A percentile compares a stretch with the other conserved stretches of the same genome.
Conservation (phyloP, 2,797 vertebrate species). For the Cyclopterus lumpus region DNA sequence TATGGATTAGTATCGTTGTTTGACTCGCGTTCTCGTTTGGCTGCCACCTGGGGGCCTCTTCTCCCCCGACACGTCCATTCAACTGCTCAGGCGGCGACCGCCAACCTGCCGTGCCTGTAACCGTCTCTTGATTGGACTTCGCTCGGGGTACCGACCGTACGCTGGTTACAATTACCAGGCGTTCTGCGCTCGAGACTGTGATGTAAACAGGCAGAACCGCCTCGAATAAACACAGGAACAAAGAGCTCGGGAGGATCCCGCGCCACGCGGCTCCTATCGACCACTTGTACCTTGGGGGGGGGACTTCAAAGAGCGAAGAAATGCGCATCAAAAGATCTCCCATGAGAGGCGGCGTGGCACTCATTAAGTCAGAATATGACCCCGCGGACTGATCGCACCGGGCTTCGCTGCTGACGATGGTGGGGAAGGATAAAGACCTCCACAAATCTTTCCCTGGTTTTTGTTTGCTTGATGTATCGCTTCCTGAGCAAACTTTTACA, state of each 20-base stretch:
- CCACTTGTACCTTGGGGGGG: neutral
- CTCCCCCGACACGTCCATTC: slow-evolving; percentile 15
- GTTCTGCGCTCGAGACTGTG: slow-evolving; percentile 37
- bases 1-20: neutral
- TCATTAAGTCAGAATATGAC: slow-evolving; percentile 75
- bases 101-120: slow-evolving; percentile 19
- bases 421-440: slow-evolving; percentile 15
- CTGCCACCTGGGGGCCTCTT: neutral
- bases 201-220: slow-evolving; percentile 63
- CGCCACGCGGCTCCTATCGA: slow-evolving; percentile 23
- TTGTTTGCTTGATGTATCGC: slow-evolving; percentile 48
- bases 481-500: slow-evolving; percentile 22
- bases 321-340: slow-evolving; percentile 56
- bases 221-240: slow-evolving; percentile 69
- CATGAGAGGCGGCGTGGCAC: slow-evolving; percentile 49
- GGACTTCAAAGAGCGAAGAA: slow-evolving; percentile 60
- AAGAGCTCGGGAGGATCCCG: slow-evolving; percentile 41
- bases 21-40: neutral
- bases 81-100: neutral
- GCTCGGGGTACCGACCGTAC: slow-evolving; percentile 10
- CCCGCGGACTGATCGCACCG: slow-evolving; percentile 41
- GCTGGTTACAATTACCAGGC: slow-evolving; percentile 66
- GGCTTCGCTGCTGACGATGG: slow-evolving; percentile 39
- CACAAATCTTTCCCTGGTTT: neutral
- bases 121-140: slow-evolving; percentile 48